Percentiles rank a stretch among this genome's conserved stretches.
Evolutionary conservation across 2,113 vertebrate species (phyloP).

Genomic region (Saguinus midas): DNA sequence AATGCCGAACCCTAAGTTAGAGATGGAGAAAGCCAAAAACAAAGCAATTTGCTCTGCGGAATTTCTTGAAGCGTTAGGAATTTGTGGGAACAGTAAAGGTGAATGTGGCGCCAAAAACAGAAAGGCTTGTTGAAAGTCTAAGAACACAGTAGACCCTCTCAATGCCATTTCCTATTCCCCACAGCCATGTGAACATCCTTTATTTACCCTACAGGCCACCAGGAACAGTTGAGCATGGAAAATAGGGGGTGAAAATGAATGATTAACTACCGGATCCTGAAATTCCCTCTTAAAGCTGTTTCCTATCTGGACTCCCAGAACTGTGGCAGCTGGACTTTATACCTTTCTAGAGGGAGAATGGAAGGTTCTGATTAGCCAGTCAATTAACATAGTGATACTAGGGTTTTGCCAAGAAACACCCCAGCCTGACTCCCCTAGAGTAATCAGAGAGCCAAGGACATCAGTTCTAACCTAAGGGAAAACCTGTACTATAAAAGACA

Average conservation of each 20-base stretch:
- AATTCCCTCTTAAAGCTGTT: too few relatives aligned
- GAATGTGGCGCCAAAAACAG: not conserved
- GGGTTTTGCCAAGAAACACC: not conserved
- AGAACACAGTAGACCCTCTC: not conserved
- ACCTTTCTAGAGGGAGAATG: not conserved
- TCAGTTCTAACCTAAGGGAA: not conserved
- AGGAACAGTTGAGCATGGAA: not conserved
- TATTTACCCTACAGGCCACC: not conserved
- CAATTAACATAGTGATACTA: not conserved
- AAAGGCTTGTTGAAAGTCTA: not conserved
- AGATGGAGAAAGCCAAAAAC: not conserved
- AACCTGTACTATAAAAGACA: not conserved
- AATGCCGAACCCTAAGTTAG: not conserved
- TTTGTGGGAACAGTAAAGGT: not conserved
- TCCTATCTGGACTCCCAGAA: not conserved
- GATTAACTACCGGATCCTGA: not conserved
- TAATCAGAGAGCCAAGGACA: not conserved
- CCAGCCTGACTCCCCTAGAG: not conserved
- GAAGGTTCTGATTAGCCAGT: not conserved
- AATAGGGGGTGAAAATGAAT: not conserved
- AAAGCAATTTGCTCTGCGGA: not conserved
- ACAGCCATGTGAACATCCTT: not conserved
- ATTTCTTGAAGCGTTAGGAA: not conserved
- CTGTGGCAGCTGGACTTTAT: not conserved
- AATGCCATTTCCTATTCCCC: not conserved